Evolutionary conservation across 1,140 invertebrate genomes (phyloP).

Genomic region (Bombus balteatus): DNA sequence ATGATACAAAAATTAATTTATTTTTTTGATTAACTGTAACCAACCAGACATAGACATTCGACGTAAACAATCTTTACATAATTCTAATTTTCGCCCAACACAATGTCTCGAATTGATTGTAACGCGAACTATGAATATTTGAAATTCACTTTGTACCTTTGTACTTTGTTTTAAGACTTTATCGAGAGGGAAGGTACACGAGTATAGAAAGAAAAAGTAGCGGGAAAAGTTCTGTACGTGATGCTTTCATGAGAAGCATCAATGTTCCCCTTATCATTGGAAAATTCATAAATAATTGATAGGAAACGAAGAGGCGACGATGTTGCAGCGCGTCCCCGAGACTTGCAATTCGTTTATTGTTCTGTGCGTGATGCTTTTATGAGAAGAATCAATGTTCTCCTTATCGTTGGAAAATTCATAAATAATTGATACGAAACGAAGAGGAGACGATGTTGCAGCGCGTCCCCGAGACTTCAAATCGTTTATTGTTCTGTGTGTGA

Average conservation of each 20-base stretch:
- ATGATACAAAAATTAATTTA: too few species aligned
- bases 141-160: too few species aligned
- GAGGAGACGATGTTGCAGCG: not conserved
- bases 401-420: slow-evolving; percentile 57
- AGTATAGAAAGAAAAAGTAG: too few species aligned
- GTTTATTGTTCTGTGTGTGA: slow-evolving; percentile 52
- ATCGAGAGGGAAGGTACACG: too few species aligned
- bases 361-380: not conserved
- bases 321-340: slow-evolving; percentile 36
- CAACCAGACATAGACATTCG: too few species aligned
- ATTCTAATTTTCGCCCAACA: too few species aligned
- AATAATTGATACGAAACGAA: slow-evolving; percentile 59
- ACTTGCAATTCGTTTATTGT: slow-evolving; percentile 60
- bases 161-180: too few species aligned
- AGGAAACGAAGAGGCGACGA: not conserved
- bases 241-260: not conserved
- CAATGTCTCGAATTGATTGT: too few species aligned
- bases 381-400: not conserved
- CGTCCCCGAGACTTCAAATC: slow-evolving; percentile 50
- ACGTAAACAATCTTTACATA: too few species aligned
- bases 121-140: too few species aligned
- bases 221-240: too few species aligned
- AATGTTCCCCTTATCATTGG: not conserved
- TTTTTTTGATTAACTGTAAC: too few species aligned
- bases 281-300: slow-evolving; percentile 69